Evolutionary conservation across 2,113 vertebrate species (phyloP), one percentile per base, ranked within the genome.

Genomic region (Laticauda colubrina): DNA sequence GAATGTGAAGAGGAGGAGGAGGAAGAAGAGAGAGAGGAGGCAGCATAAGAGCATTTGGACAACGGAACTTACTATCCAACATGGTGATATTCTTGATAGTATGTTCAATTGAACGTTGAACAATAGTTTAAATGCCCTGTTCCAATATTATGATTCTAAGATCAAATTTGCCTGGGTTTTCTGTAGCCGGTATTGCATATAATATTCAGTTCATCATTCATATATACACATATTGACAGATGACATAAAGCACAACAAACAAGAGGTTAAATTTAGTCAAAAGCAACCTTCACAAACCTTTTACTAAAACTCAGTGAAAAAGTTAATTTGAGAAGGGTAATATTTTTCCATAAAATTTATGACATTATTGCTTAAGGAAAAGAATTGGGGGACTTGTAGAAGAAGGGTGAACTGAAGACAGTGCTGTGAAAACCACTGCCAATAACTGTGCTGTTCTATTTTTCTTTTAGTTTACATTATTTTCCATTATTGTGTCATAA

Each of bases 11-110:
- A 29, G 26, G 10, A 29, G 11, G 3, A 29, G 9, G 23, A 61
- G 10, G 61, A 18, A 1, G 26, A 0, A n/a, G 4, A 11, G 3
- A 5, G 3, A 18, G 4, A 15, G 3, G 1, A 64, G 12, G 24
- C n/a, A 20, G 48, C 48, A 5, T 39, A 81, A 21, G 6, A 81
- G 18, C 75, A 81, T 9, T 75, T 39, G 75, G 75, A 81, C 18
- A 43, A 81, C 21, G 18, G 7, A 81, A 43, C 75, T 81, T 34
- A 81, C 34, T 43, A 81, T 39, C 7, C 75, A 43, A 21, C 0
- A 1, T 81, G n/a, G n/a, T 75, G 69, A 75, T 43, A 81, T 7
- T 81, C n/a, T 81, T 39, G 18, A 81, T 3, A 75, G 14, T 34
- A 75, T 18, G 1, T 81, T 81, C 34, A 39, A 39, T 15, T 39